Conservation (phyloP, 2,888 invertebrate genomes). For the Orchesellides sinensis region DNA sequence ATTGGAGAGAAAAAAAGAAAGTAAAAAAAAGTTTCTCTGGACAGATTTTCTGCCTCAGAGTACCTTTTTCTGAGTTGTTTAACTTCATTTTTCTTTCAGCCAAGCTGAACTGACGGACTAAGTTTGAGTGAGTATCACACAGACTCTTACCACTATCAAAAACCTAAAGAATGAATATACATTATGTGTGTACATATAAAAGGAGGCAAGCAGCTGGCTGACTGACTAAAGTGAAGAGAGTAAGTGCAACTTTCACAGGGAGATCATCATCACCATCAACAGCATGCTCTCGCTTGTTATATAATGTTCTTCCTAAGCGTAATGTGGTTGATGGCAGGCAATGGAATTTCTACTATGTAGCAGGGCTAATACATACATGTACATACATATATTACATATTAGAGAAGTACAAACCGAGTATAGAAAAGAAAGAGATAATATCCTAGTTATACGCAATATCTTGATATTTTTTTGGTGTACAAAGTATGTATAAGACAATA, state of each 20-base stretch:
- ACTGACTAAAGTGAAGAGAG: conserved; percentile 40
- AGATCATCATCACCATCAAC: conserved; percentile 56
- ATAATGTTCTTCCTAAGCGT: conserved; percentile 32
- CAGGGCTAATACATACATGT: conserved; percentile 45
- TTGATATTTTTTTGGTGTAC: too few species aligned
- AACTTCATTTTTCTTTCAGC: conserved; percentile 68
- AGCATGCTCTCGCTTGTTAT: conserved; percentile 47
- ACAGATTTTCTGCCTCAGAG: conserved; percentile 71
- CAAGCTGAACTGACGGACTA: conserved; percentile 60
- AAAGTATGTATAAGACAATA: too few species aligned
- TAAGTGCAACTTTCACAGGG: conserved; percentile 58
- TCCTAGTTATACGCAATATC: conserved; percentile 27
- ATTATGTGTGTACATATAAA: neutral
- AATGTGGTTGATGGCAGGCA: conserved; percentile 15
- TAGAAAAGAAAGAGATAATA: conserved; percentile 39
- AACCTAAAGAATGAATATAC: too few species aligned
- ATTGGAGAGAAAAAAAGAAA: conserved; percentile 16
- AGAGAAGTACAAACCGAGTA: neutral
- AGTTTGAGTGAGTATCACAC: conserved; percentile 53
- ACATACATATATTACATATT: too few species aligned
- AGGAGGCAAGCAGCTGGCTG: neutral
- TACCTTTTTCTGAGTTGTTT: conserved; percentile 70
- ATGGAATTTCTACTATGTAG: conserved; percentile 46
- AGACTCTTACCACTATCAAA: conserved; percentile 1
- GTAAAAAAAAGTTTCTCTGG: conserved; percentile 57